Conservation (phyloP, 2,113 vertebrate species). For the Calidris pugnax region DNA sequence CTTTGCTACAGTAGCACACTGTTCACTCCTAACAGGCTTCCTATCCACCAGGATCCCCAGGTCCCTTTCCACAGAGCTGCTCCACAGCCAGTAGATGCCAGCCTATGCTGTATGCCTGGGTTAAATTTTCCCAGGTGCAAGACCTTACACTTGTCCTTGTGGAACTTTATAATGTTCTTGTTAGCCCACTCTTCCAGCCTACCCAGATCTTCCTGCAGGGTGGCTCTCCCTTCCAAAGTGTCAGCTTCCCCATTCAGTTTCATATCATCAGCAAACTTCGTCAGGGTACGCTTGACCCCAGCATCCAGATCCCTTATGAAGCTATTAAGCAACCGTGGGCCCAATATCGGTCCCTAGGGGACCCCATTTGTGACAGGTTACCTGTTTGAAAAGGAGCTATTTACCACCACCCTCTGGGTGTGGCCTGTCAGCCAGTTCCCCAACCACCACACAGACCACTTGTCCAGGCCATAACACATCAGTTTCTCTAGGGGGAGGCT, state of each 20-base stretch:
- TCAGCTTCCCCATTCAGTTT: background rate
- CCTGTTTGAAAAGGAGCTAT: background rate
- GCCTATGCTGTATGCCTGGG: background rate
- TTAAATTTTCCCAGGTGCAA: background rate
- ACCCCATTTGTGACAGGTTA: background rate
- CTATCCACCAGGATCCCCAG: background rate
- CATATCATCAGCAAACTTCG: background rate
- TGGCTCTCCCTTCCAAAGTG: background rate
- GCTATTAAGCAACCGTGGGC: background rate
- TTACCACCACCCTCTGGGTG: background rate
- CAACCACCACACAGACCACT: background rate
- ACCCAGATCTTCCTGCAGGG: background rate
- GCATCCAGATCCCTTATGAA: background rate
- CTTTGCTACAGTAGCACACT: background rate
- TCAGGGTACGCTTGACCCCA: background rate
- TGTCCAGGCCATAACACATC: background rate
- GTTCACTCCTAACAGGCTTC: background rate
- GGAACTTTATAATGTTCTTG: background rate
- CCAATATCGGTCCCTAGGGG: background rate
- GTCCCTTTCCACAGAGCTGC: background rate
- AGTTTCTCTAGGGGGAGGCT: background rate
- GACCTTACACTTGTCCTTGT: background rate
- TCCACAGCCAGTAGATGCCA: background rate
- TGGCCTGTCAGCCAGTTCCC: background rate
- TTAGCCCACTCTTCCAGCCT: background rate